Conservation (phyloP, 2,797 vertebrate genomes). For the Anniella stebbinsi region DNA sequence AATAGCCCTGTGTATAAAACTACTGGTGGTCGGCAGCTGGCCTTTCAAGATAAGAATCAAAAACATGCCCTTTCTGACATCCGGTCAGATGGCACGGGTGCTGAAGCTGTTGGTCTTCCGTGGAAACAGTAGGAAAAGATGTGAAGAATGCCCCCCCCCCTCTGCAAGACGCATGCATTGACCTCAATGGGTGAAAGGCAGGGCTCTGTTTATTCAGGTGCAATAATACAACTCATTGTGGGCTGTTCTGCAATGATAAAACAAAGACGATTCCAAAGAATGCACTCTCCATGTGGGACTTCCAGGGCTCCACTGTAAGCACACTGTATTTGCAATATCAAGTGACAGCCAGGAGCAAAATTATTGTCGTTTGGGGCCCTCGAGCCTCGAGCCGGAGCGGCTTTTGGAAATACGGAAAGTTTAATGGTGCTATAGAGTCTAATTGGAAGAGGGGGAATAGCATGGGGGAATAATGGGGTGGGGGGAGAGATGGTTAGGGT, state of each 20-base stretch:
- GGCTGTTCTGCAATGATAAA: constrained; percentile 86
- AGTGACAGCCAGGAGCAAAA: constrained; percentile 78
- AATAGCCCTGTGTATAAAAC: constrained; percentile 66
- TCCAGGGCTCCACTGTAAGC: constrained; percentile 70
- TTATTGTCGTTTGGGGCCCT: constrained; percentile 60
- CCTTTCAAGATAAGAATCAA: constrained; percentile 72
- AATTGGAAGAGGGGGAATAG: constrained; percentile 40
- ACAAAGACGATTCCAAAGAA: constrained; percentile 91
- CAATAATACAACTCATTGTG: constrained; percentile 87
- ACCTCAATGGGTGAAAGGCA: constrained; percentile 83
- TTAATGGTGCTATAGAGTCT: constrained; percentile 31
- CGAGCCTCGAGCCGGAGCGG: neutral
- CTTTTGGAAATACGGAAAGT: constrained; percentile 52
- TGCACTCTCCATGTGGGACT: constrained; percentile 84
- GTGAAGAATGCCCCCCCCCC: constrained; percentile 59
- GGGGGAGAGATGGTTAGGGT: neutral
- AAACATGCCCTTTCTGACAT: constrained; percentile 75
- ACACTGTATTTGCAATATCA: constrained; percentile 68
- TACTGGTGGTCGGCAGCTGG: constrained; percentile 75
- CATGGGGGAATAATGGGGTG: rapidly evolving
- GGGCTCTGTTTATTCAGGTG: constrained; percentile 95
- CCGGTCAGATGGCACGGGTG: constrained; percentile 62
- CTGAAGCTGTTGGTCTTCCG: constrained; percentile 59
- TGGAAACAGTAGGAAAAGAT: constrained; percentile 61
- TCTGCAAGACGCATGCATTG: constrained; percentile 70